Conservation (phyloP, 2,113 vertebrate species). For the Cervus canadensis region DNA sequence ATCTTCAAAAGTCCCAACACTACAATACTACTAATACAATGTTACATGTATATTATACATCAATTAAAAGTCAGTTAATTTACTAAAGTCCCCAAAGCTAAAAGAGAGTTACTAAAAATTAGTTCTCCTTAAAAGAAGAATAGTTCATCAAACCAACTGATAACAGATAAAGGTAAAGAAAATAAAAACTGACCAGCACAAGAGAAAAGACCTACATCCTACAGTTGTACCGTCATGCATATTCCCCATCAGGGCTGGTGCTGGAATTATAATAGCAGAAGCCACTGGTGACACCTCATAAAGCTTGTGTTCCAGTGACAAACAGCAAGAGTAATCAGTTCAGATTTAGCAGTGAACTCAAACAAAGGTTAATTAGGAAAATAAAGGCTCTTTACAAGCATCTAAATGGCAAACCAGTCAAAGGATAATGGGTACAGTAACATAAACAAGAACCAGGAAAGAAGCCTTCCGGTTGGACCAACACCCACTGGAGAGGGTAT, state of each 20-base stretch:
- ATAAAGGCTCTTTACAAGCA: conserved; percentile 54
- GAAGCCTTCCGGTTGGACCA: conserved; percentile 50
- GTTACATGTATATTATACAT: not conserved
- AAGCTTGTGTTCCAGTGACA: conserved; percentile 41
- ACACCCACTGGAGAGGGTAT: conserved; percentile 55
- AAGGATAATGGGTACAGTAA: conserved; percentile 46
- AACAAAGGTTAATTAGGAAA: conserved; percentile 69
- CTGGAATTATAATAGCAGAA: not conserved
- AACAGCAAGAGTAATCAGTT: conserved; percentile 45
- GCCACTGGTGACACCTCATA: not conserved
- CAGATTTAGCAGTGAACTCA: conserved; percentile 60
- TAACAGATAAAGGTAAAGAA: not conserved
- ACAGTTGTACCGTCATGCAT: not conserved
- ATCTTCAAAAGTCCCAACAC: not conserved
- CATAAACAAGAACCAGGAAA: conserved; percentile 66
- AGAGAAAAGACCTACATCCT: not conserved
- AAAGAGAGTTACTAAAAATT: not conserved
- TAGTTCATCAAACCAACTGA: not conserved
- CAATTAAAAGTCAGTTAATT: not conserved
- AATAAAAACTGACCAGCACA: fast-evolving
- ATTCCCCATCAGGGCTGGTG: not conserved
- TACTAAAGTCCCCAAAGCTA: not conserved
- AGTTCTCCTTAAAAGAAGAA: not conserved
- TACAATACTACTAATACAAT: not conserved
- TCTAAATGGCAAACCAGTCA: conserved; percentile 60